A percentile compares a stretch with the other conserved stretches of the same genome.
These are phyloP conservation scores for Laodelphax striatellus DNA, from an alignment of 1,140 invertebrate species.

Conservation along the genomic window DNA sequence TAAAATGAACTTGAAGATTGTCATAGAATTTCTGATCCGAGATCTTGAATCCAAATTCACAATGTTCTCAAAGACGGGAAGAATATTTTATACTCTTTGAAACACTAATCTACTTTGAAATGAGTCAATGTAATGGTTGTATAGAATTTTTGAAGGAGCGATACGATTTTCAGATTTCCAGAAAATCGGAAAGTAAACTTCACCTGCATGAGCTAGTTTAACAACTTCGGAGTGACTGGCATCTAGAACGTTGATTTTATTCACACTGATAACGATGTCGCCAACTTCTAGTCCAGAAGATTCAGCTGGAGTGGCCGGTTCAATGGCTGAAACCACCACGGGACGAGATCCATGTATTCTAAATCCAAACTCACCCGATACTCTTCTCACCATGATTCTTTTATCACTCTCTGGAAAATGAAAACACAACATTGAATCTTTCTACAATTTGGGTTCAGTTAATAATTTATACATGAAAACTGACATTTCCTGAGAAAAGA, in stretches of 20 bases:
- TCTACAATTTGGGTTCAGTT: too few relatives aligned
- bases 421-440: too few relatives aligned
- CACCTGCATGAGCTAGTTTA: constrained; percentile 77
- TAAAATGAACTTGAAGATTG: too few relatives aligned
- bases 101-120: too few relatives aligned
- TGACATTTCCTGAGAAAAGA: too few relatives aligned
- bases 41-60: too few relatives aligned
- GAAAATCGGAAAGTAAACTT: constrained; percentile 24
- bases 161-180: neutral
- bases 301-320: constrained; percentile 81
- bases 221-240: constrained; percentile 92
- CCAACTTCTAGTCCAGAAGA: constrained; percentile 83
- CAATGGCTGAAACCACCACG: constrained; percentile 89
- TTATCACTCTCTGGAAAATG: constrained; percentile 67
- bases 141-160: too few relatives aligned
- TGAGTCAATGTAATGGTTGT: too few relatives aligned
- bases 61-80: too few relatives aligned
- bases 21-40: too few relatives aligned
- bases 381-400: constrained; percentile 64
- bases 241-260: constrained; percentile 81
- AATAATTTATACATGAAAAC: too few relatives aligned
- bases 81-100: too few relatives aligned
- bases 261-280: constrained; percentile 86
- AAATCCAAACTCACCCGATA: constrained; percentile 88
- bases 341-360: constrained; percentile 91